Percentiles rank a stretch among this genome's conserved stretches.
Conservation (phyloP, 2,113 vertebrate genomes). For the Psephotus haematonotus region DNA sequence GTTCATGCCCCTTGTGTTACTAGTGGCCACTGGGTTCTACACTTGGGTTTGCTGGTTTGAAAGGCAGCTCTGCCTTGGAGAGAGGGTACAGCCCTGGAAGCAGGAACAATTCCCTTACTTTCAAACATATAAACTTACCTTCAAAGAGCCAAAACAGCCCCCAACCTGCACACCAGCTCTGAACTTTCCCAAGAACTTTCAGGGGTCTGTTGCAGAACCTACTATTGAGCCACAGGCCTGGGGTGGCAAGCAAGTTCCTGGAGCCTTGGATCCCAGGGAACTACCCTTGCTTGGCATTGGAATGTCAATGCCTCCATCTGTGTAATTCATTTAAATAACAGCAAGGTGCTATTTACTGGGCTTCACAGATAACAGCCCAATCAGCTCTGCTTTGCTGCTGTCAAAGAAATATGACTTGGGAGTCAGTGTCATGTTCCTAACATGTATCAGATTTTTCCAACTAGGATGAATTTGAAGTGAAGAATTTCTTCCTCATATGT, state of each 20-base stretch:
- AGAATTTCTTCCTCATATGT: neutral
- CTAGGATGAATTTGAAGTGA: neutral
- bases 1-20: fast-evolving
- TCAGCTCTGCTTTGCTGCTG: neutral
- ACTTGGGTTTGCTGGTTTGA: neutral
- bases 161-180: neutral
- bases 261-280: neutral
- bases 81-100: neutral
- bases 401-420: neutral
- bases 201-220: neutral
- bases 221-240: neutral
- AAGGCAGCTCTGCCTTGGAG: neutral
- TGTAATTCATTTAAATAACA: neutral
- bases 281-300: fast-evolving
- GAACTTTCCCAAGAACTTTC: neutral
- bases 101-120: neutral
- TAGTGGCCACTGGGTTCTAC: fast-evolving
- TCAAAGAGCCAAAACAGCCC: neutral
- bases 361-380: neutral
- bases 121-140: neutral
- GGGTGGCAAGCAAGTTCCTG: neutral
- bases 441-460: slow-evolving; percentile 56
- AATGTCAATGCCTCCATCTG: fast-evolving
- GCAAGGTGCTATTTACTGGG: neutral
- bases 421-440: neutral